Percentiles rank a stretch among this genome's conserved stretches.
phyloP scores from a whole-genome alignment of 92 coral and sea anemone genomes.

The Epizoanthus ramosus region DNA sequence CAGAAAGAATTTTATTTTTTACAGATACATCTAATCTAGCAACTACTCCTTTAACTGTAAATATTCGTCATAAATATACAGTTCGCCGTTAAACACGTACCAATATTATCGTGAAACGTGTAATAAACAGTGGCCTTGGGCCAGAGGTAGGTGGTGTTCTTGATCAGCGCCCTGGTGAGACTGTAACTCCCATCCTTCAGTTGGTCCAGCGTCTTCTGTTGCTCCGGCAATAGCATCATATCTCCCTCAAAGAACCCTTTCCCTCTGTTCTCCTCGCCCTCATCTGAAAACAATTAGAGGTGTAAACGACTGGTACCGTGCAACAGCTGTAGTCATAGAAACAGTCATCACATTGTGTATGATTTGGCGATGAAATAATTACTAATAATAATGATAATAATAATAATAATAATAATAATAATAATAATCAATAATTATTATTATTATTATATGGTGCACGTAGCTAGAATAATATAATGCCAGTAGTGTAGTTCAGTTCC shows the following conservation, averaged over 20 bases:
- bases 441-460: no score
- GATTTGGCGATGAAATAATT: no score
- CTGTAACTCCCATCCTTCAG: constrained; percentile 54
- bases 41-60: no score
- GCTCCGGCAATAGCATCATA: constrained; percentile 75
- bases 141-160: constrained; percentile 79
- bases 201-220: constrained; percentile 61
- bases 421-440: no score
- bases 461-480: no score
- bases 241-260: constrained; percentile 90
- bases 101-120: constrained; percentile 74
- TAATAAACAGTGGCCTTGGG: constrained; percentile 74
- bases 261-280: constrained; percentile 87
- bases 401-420: no score
- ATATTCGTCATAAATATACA: not conserved
- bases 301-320: not conserved
- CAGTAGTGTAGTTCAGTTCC: no score
- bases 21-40: no score
- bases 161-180: constrained; percentile 79
- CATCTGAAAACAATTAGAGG: not conserved
- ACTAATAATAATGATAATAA: no score
- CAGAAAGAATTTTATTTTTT: no score
- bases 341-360: not conserved
- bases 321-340: not conserved
- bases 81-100: constrained; percentile 42